These are phyloP conservation scores for Leucania comma DNA, from an alignment of 2,888 invertebrate genomes.

Conservation along the genomic window DNA sequence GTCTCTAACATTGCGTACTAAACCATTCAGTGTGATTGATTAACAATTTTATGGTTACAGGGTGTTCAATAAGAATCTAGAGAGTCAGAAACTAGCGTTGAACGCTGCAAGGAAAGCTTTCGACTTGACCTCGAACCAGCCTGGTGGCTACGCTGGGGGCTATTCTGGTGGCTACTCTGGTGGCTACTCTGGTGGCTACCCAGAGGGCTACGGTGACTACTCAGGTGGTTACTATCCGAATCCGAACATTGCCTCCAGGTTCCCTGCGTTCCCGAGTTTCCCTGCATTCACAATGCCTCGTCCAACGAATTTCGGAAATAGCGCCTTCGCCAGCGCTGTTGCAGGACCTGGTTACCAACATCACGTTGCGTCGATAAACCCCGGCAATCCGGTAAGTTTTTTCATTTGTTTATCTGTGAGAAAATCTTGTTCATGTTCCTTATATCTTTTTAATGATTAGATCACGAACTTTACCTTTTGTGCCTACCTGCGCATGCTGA, in stretches of 20 bases:
- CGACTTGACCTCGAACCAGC: slow-evolving; percentile 81
- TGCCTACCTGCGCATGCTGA: slow-evolving; percentile 9
- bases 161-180: slow-evolving; percentile 28
- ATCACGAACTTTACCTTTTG: slow-evolving; percentile 53
- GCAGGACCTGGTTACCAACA: slow-evolving; percentile 89
- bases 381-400: slow-evolving; percentile 91
- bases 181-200: slow-evolving; percentile 22
- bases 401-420: slow-evolving; percentile 28
- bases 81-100: slow-evolving; percentile 80
- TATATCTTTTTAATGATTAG: slow-evolving; percentile 45
- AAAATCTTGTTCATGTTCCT: slow-evolving; percentile 27
- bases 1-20: slow-evolving; percentile 32
- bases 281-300: slow-evolving; percentile 35
- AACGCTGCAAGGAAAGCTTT: slow-evolving; percentile 84
- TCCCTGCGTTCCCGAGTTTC: slow-evolving; percentile 60
- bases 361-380: slow-evolving; percentile 91
- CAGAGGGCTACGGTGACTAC: slow-evolving; percentile 28
- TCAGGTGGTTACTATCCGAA: slow-evolving; percentile 70
- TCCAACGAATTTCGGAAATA: slow-evolving; percentile 69
- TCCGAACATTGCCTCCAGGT: slow-evolving; percentile 81
- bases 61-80: slow-evolving; percentile 78
- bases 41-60: slow-evolving; percentile 74
- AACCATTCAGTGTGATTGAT: slow-evolving; percentile 61
- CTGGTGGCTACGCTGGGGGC: slow-evolving; percentile 68
- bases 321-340: slow-evolving; percentile 89